Conservation (phyloP, 1,140 invertebrate genomes). For the Steinernema khuongi region DNA sequence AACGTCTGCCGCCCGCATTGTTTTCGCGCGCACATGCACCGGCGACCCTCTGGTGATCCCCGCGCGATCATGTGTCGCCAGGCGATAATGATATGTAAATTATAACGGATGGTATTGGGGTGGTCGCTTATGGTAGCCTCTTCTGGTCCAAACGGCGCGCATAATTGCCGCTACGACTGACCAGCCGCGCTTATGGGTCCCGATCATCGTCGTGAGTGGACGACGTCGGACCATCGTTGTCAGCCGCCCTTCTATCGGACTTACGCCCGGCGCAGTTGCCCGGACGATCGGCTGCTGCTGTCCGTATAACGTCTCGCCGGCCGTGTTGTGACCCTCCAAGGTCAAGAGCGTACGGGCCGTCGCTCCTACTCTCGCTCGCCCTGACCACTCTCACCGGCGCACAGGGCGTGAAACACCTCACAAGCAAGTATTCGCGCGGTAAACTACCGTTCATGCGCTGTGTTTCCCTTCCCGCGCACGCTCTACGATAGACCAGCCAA, state of each 20-base stretch:
- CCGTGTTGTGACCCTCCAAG: slow-evolving; percentile 7
- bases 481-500: too few species aligned
- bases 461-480: too few species aligned
- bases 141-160: not conserved
- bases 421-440: slow-evolving; percentile 3
- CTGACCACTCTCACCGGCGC: not conserved
- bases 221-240: too few species aligned
- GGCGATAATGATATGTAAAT: not conserved
- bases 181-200: not conserved
- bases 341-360: slow-evolving; percentile 12
- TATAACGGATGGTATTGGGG: slow-evolving; percentile 11
- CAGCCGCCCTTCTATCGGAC: not conserved
- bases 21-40: slow-evolving; percentile 4
- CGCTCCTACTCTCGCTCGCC: slow-evolving; percentile 24
- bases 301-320: not conserved
- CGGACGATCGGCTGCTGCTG: slow-evolving; percentile 6
- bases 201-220: too few species aligned
- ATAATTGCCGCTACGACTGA: not conserved
- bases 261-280: not conserved
- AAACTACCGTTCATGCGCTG: not conserved
- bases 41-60: not conserved
- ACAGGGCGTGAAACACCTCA: not conserved
- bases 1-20: slow-evolving; percentile 2
- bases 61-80: not conserved
- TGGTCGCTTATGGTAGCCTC: not conserved